A percentile compares a stretch with the other conserved stretches of the same genome.
These are phyloP conservation scores for Calliphora vomitoria DNA, from an alignment of 2,888 invertebrate species.

Conservation along the genomic window DNA sequence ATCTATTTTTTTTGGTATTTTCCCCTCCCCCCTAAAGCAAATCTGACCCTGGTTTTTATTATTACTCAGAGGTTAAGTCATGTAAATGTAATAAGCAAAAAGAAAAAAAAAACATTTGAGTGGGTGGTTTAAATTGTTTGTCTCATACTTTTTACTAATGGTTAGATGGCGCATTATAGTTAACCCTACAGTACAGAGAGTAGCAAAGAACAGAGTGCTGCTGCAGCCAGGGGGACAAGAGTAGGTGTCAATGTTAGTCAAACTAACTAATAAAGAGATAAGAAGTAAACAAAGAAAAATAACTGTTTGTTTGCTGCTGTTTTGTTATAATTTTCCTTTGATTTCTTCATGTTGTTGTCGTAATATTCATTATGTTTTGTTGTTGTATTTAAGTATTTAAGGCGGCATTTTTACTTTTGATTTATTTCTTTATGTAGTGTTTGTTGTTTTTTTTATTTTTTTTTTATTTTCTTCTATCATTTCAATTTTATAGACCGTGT, in stretches of 20 bases:
- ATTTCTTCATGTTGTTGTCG: conserved; percentile 40
- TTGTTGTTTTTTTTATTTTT: conserved; percentile 22
- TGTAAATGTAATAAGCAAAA: conserved; percentile 14
- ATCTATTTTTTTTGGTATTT: neutral
- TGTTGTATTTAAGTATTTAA: conserved; percentile 60
- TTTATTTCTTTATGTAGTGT: conserved; percentile 59
- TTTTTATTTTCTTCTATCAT: conserved; percentile 45
- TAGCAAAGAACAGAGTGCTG: neutral
- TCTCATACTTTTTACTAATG: conserved; percentile 34
- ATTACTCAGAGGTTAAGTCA: conserved; percentile 50
- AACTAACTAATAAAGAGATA: conserved; percentile 65
- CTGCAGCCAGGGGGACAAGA: neutral
- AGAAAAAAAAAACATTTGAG: conserved; percentile 28
- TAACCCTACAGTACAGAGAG: neutral
- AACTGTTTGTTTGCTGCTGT: conserved; percentile 57
- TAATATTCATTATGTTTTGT: conserved; percentile 39
- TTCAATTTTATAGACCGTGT: conserved; percentile 62
- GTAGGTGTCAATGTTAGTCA: conserved; percentile 58
- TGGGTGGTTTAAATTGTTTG: conserved; percentile 59
- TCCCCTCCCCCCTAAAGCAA: neutral
- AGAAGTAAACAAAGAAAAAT: conserved; percentile 26
- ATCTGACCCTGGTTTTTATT: neutral
- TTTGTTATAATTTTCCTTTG: conserved; percentile 37
- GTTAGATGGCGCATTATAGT: conserved; percentile 16
- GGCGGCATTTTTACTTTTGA: conserved; percentile 70